Evolutionary conservation across 2,888 invertebrate species (phyloP).

Genomic region (Sphinx pinastri): DNA sequence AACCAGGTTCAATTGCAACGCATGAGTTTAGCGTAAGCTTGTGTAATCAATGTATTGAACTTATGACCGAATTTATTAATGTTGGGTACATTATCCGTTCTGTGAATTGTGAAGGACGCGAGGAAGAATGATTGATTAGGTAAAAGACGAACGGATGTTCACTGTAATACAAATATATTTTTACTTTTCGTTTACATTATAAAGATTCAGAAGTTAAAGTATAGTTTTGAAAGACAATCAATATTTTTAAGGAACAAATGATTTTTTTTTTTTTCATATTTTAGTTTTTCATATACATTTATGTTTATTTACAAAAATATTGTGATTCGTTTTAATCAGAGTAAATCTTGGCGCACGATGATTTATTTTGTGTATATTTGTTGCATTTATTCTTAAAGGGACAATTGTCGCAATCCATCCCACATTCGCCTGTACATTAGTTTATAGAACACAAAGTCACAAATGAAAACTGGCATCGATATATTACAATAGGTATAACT

Average conservation of each 20-base stretch:
- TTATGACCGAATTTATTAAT: slow-evolving; percentile 18
- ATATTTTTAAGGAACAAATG: slow-evolving; percentile 13
- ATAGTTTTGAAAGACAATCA: slow-evolving; percentile 13
- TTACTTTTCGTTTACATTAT: slow-evolving; percentile 11
- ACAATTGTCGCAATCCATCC: slow-evolving; percentile 37
- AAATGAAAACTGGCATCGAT: slow-evolving; percentile 20
- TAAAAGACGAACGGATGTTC: neutral
- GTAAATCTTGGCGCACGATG: slow-evolving; percentile 34
- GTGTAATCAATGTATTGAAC: slow-evolving; percentile 6
- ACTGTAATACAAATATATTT: neutral
- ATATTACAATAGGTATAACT: neutral
- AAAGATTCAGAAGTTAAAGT: slow-evolving; percentile 4
- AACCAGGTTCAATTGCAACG: slow-evolving; percentile 19
- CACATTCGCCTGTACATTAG: slow-evolving; percentile 47
- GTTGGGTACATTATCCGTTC: slow-evolving; percentile 7
- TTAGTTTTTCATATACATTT: slow-evolving; percentile 19
- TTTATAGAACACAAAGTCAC: slow-evolving; percentile 24
- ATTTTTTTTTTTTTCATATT: slow-evolving; percentile 18
- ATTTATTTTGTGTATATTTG: slow-evolving; percentile 67
- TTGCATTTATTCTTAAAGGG: slow-evolving; percentile 73
- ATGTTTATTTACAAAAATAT: slow-evolving; percentile 22
- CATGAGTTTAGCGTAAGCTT: slow-evolving; percentile 22
- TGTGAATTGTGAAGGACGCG: slow-evolving; percentile 7
- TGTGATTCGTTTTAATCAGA: slow-evolving; percentile 12
- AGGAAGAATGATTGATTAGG: slow-evolving; percentile 17